Conservation (phyloP, 2,888 invertebrate species). For the Willowsia nigromaculata region DNA sequence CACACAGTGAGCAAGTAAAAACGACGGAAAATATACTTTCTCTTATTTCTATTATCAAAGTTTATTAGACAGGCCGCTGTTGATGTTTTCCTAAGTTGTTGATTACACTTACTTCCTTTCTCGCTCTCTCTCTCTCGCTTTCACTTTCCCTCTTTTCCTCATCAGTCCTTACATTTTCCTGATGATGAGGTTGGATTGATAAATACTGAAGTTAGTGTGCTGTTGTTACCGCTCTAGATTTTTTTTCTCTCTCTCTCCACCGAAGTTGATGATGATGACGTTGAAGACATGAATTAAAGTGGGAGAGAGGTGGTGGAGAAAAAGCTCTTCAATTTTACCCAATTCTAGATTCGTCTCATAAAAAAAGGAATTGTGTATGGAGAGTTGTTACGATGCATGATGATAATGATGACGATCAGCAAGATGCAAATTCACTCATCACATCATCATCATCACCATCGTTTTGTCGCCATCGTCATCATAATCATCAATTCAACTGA, state of each 20-base stretch:
- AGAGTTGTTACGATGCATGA: too few species aligned
- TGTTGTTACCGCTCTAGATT: neutral
- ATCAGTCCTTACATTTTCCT: neutral
- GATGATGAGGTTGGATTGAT: constrained; percentile 1
- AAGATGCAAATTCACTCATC: neutral
- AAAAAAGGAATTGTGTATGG: neutral
- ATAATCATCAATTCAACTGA: neutral
- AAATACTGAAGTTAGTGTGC: neutral
- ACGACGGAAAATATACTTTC: neutral
- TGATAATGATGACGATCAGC: neutral
- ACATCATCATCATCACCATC: neutral
- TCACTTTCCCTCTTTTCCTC: too few species aligned
- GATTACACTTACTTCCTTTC: neutral
- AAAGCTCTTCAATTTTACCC: neutral
- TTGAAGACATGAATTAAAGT: neutral
- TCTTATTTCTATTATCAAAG: neutral
- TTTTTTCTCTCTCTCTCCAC: neutral
- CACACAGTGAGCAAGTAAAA: neutral
- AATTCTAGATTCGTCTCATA: neutral
- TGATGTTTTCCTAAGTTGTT: constrained; percentile 20
- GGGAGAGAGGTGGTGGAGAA: neutral
- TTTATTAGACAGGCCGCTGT: neutral
- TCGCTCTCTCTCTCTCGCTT: too few species aligned
- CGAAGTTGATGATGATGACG: neutral
- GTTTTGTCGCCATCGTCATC: neutral